Evolutionary conservation across 2,888 invertebrate genomes (phyloP).

Genomic region (Drosophila subsilvestris): DNA sequence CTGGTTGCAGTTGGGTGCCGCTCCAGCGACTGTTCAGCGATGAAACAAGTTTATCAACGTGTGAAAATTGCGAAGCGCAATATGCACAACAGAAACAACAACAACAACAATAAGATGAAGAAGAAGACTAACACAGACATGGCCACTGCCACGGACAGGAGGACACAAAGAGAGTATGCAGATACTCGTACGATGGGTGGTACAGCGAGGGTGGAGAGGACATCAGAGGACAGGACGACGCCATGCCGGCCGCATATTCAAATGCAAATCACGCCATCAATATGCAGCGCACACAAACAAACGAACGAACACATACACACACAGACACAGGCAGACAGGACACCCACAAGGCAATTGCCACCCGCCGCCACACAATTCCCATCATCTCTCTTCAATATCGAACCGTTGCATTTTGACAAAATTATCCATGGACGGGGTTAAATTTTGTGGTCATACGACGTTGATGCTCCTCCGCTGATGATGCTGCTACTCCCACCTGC

Average conservation of each 20-base stretch:
- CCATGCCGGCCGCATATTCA: slow-evolving; percentile 70
- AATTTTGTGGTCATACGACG: slow-evolving; percentile 61
- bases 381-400: slow-evolving; percentile 38
- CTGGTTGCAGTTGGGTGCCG: background rate
- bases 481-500: background rate
- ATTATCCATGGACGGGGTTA: slow-evolving; percentile 64
- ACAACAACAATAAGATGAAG: slow-evolving; percentile 12
- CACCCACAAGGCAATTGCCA: slow-evolving; percentile 14
- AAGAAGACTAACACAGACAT: slow-evolving; percentile 7
- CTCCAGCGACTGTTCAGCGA: slow-evolving; percentile 51
- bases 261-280: slow-evolving; percentile 81
- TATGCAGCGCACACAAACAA: slow-evolving; percentile 63
- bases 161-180: background rate
- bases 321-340: background rate
- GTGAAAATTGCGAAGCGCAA: slow-evolving; percentile 73
- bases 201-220: background rate
- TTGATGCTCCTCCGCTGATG: background rate
- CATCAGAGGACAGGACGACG: slow-evolving; percentile 23
- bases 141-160: slow-evolving; percentile 2
- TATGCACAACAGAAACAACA: slow-evolving; percentile 46
- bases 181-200: background rate
- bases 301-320: slow-evolving; percentile 3
- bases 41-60: slow-evolving; percentile 78
- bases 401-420: slow-evolving; percentile 71
- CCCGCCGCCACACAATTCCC: background rate